Conservation (phyloP, 53 echinoderm and acorn worm genomes). For the Henricia sp. region DNA sequence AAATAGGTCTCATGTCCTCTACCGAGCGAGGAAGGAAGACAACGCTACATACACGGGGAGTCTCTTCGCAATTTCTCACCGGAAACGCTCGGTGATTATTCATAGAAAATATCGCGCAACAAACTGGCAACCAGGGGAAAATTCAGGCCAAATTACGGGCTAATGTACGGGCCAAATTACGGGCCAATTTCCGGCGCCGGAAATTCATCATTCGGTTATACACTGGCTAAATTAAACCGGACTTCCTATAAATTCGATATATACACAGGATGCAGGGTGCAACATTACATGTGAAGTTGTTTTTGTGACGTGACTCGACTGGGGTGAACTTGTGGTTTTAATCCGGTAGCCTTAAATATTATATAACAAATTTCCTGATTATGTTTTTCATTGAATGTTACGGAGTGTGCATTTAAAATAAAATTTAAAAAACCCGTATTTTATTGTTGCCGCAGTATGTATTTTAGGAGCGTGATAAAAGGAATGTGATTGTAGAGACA, state of each 20-base stretch:
- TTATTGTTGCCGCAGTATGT: no score
- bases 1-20: conserved; percentile 1
- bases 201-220: conserved; percentile 53
- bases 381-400: no score
- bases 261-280: conserved; percentile 6
- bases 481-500: no score
- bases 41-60: no score
- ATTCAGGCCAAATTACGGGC: conserved; percentile 50
- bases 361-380: no score
- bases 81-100: conserved; percentile 30
- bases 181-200: conserved; percentile 12
- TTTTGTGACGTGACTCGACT: no score
- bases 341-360: no score
- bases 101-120: conserved; percentile 39
- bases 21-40: conserved; percentile 1
- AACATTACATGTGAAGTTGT: background rate
- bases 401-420: no score
- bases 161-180: conserved; percentile 21
- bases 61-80: no score
- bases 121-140: conserved; percentile 51
- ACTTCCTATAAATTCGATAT: conserved; percentile 10
- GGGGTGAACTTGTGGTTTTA: no score
- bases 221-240: conserved; percentile 25
- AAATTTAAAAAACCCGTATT: no score
- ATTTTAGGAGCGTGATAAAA: no score